A percentile compares a stretch with the other conserved stretches of the same genome.
Evolutionary conservation across 2,888 invertebrate species (phyloP).

Genomic region (Tipula vernalis): DNA sequence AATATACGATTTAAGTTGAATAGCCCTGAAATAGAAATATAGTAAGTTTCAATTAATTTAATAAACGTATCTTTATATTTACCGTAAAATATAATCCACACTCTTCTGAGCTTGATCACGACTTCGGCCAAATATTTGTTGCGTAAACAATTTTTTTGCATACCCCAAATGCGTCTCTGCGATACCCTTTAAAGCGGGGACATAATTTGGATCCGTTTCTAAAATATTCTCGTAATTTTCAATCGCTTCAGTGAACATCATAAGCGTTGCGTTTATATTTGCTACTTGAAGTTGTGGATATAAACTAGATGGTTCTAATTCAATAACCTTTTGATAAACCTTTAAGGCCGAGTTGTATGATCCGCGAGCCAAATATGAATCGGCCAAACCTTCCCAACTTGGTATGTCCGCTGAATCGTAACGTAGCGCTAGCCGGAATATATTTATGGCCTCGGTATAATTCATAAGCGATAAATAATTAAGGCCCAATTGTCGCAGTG

Average conservation of each 20-base stretch:
- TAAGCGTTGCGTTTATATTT: slow-evolving; percentile 44
- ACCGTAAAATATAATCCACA: slow-evolving; percentile 35
- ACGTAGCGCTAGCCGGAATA: slow-evolving; percentile 61
- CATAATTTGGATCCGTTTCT: slow-evolving; percentile 41
- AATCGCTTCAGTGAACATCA: slow-evolving; percentile 57
- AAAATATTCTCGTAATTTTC: slow-evolving; percentile 50
- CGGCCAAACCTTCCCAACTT: slow-evolving; percentile 81
- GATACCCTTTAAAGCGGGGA: slow-evolving; percentile 67
- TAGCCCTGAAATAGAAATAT: slow-evolving; percentile 27
- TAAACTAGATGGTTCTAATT: slow-evolving; percentile 47
- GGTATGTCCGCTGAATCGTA: slow-evolving; percentile 54
- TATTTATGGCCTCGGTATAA: slow-evolving; percentile 59
- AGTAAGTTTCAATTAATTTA: neutral
- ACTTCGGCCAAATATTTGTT: slow-evolving; percentile 58
- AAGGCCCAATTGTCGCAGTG: slow-evolving; percentile 72
- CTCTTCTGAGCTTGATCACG: slow-evolving; percentile 62
- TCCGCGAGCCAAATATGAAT: slow-evolving; percentile 79
- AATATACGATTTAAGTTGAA: slow-evolving; percentile 38
- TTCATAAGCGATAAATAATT: slow-evolving; percentile 62
- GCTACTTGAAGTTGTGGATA: slow-evolving; percentile 69
- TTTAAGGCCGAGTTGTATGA: slow-evolving; percentile 82
- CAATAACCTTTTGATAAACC: slow-evolving; percentile 66
- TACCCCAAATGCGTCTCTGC: slow-evolving; percentile 66
- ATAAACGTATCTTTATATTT: slow-evolving; percentile 12
- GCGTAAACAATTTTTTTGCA: slow-evolving; percentile 50